A percentile compares a stretch with the other conserved stretches of the same genome.
Evolutionary conservation across 30 jellyfish, hydroid and myxozoan species (phyloP).

Genomic region (Turritopsis dohrnii): DNA sequence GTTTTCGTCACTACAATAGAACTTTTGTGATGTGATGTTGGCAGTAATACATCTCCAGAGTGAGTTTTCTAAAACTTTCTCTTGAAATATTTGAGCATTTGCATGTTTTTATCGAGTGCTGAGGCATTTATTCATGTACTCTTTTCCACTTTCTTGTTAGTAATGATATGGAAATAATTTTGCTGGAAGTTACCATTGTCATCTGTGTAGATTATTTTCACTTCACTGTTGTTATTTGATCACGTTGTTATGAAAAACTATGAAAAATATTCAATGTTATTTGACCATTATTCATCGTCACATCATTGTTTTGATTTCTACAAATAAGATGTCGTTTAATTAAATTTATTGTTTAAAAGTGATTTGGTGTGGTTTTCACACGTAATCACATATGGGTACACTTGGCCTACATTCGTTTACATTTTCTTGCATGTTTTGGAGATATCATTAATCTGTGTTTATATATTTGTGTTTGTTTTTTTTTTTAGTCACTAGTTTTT

Average conservation of each 20-base stretch:
- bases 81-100: neutral
- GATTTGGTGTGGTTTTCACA: neutral
- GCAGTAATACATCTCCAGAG: neutral
- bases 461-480: neutral
- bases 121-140: neutral
- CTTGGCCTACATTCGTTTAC: neutral
- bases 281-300: neutral
- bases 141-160: neutral
- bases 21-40: neutral
- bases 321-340: neutral
- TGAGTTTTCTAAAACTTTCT: neutral
- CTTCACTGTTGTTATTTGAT: neutral
- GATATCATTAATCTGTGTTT: neutral
- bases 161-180: no score
- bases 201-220: no score
- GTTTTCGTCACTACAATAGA: neutral
- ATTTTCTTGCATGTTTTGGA: neutral
- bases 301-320: neutral
- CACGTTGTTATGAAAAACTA: neutral
- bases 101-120: neutral
- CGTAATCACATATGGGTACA: neutral
- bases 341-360: neutral
- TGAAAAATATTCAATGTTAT: neutral
- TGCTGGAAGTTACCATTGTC: no score
- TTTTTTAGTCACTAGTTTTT: neutral